Evolutionary conservation across 1,140 invertebrate species (phyloP).

Genomic region (Melipona quadrifasciata): DNA sequence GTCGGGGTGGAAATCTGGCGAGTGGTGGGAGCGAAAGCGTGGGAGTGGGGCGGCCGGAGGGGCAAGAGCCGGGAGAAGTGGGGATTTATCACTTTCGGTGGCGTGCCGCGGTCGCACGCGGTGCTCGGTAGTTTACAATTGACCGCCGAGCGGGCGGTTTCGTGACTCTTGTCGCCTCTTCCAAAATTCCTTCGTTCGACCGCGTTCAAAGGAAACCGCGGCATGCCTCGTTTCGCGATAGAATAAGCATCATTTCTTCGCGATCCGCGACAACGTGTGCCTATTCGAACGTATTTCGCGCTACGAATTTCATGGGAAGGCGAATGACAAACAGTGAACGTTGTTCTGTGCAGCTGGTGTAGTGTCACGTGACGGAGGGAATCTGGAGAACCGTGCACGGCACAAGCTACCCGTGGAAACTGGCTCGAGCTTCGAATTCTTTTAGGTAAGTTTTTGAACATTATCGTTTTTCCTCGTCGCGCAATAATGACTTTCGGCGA

Average conservation of each 20-base stretch:
- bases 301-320: constrained; percentile 2
- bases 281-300: neutral
- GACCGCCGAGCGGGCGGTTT: constrained; percentile 72
- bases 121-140: constrained; percentile 81
- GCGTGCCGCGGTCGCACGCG: constrained; percentile 75
- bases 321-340: constrained; percentile 36
- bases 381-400: neutral
- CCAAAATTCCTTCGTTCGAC: neutral
- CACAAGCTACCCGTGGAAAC: constrained; percentile 44
- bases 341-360: constrained; percentile 59
- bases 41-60: constrained; percentile 34
- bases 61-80: constrained; percentile 51
- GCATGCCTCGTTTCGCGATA: neutral
- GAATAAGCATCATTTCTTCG: neutral
- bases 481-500: neutral
- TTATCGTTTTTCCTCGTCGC: neutral
- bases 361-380: constrained; percentile 61
- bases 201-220: neutral
- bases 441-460: constrained; percentile 42
- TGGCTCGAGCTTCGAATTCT: constrained; percentile 29
- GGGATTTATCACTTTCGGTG: constrained; percentile 77
- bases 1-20: constrained; percentile 41
- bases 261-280: neutral
- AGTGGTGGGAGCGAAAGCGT: constrained; percentile 48
- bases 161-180: constrained; percentile 33